Evolutionary conservation across 2,888 invertebrate genomes (phyloP).

Genomic region (Tupiocoris notatus): DNA sequence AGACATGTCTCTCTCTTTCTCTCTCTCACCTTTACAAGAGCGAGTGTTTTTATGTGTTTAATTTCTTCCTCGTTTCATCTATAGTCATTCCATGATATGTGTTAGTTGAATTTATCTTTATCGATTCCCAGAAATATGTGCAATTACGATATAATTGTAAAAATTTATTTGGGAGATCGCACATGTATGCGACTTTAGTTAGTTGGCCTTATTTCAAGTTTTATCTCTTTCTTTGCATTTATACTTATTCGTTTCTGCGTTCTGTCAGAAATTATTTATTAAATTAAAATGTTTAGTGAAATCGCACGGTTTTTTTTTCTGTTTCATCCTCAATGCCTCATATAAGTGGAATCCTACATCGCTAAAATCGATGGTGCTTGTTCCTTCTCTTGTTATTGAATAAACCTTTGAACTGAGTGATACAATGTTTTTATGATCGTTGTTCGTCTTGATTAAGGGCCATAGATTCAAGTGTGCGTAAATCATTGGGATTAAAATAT

Average conservation of each 20-base stretch:
- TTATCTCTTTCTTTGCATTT: conserved; percentile 38
- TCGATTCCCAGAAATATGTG: conserved; percentile 25
- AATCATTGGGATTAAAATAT: no score
- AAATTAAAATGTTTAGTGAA: conserved; percentile 40
- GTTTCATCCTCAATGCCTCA: not conserved
- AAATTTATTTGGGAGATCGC: conserved; percentile 27
- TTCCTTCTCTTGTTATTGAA: no score
- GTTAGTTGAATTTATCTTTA: conserved; percentile 5
- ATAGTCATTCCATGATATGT: conserved; percentile 33
- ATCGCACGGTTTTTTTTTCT: no score
- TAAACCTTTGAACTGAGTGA: no score
- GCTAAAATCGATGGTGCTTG: no score
- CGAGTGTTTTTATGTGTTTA: not conserved
- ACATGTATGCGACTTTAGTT: conserved; percentile 15
- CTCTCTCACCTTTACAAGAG: not conserved
- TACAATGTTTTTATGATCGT: no score
- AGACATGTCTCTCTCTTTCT: not conserved
- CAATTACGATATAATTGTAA: conserved; percentile 39
- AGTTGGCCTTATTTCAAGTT: conserved; percentile 31
- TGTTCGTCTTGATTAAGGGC: no score
- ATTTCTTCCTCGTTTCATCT: not conserved
- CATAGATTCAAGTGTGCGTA: no score
- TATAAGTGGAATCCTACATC: no score
- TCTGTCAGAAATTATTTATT: conserved; percentile 39
- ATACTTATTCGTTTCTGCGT: conserved; percentile 38